Conservation (phyloP, 1,140 invertebrate genomes). For the Melitaea cinxia region DNA sequence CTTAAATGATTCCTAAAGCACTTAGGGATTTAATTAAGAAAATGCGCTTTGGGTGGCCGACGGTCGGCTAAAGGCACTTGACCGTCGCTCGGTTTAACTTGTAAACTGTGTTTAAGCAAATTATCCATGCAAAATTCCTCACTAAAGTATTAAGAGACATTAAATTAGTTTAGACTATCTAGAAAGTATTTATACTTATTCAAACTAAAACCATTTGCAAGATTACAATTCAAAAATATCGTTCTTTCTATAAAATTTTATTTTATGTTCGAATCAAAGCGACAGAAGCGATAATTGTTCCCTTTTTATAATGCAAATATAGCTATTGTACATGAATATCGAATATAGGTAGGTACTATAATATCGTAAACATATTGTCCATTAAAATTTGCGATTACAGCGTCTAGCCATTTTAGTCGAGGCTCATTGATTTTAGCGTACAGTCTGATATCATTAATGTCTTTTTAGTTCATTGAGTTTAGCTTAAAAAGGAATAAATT, state of each 20-base stretch:
- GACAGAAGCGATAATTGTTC: too few species aligned
- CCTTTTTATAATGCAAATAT: neutral
- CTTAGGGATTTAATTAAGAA: slow-evolving; percentile 62
- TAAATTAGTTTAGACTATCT: slow-evolving; percentile 26
- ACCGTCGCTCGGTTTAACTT: slow-evolving; percentile 44
- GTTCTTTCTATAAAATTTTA: too few species aligned
- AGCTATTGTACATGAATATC: neutral
- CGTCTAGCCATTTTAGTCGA: slow-evolving; percentile 36
- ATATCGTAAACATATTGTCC: slow-evolving; percentile 6
- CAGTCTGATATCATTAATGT: slow-evolving; percentile 23
- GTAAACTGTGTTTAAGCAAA: slow-evolving; percentile 61
- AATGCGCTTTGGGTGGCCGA: slow-evolving; percentile 45
- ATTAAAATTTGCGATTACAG: slow-evolving; percentile 16
- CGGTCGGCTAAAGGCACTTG: slow-evolving; percentile 45
- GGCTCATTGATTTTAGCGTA: slow-evolving; percentile 41
- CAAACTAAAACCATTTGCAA: neutral
- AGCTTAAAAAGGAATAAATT: slow-evolving; percentile 10
- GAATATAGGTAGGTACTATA: neutral
- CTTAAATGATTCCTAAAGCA: slow-evolving; percentile 42
- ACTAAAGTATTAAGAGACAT: slow-evolving; percentile 40
- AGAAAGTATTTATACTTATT: neutral
- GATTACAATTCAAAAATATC: neutral
- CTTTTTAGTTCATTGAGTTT: slow-evolving; percentile 27
- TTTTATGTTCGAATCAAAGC: too few species aligned
- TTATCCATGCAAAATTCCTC: slow-evolving; percentile 60